Evolutionary conservation across 2,888 invertebrate genomes (phyloP), one percentile per base, ranked within the genome.

Genomic region (Rhagonycha lutea): DNA sequence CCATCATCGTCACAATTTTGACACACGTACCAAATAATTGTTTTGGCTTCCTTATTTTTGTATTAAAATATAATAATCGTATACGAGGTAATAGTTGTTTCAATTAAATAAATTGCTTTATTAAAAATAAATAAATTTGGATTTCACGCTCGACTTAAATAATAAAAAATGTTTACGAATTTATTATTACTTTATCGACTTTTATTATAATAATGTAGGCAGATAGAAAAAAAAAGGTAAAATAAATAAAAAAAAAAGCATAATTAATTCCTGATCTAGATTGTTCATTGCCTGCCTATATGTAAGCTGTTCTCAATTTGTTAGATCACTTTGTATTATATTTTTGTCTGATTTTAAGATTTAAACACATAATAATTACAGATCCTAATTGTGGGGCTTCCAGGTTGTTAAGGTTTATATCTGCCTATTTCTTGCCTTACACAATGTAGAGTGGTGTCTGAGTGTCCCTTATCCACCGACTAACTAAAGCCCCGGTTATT

Each of bases 311-410:
- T 69, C 61, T 67, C 68, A 65, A 70, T 73, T 71, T 77, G 74
- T 75, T 72, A 67, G 78, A 82, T 82, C 83, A 83, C 83, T 83
- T 83, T 84, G 84, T 84, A 83, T 85, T 84, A 85, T 84, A 82
- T 83, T 84, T 82, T 80, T 82, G 83, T 81, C 84, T 83, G 85
- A 84, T 86, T 86, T 84, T 80, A 80, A 83, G 83, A 85, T 83
- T 84, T 84, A 85, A 85, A 84, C 84, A 85, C 82, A 85, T 83
- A 85, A 86, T 86, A 86, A 86, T 86, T 86, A 85, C 84, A 81
- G 83, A 81, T 82, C 82, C 83, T 86, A 85, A 86, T 85, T 85
- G 83, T 82, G 77, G 83, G 83, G 78, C 79, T 79, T 75, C 78
- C 70, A 70, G 72, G 81, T 71, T 71, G 77, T 79, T 81, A 81